A percentile compares a stretch with the other conserved stretches of the same genome.
Evolutionary conservation across 2,797 vertebrate genomes (phyloP).

Genomic region (Molossus molossus): DNA sequence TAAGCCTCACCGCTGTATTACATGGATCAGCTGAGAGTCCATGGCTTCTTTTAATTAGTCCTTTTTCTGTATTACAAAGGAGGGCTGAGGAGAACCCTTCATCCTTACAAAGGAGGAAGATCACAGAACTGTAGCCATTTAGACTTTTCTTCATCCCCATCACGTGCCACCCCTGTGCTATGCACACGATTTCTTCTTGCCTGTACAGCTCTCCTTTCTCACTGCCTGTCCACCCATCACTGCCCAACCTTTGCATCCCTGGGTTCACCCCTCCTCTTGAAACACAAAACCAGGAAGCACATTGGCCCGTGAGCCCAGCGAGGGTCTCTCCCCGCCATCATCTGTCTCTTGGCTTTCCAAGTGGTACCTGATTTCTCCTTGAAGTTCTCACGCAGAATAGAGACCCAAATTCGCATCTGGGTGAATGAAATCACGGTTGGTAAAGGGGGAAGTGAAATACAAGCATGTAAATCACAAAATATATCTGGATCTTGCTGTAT

Average conservation of each 20-base stretch:
- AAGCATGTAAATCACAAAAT: neutral
- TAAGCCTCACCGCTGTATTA: constrained; percentile 5
- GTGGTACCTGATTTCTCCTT: neutral
- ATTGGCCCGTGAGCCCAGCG: neutral
- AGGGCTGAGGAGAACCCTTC: neutral
- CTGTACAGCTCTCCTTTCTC: neutral
- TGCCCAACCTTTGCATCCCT: neutral
- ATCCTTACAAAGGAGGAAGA: neutral
- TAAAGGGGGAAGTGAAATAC: neutral
- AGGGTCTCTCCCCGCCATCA: neutral
- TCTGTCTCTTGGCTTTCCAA: neutral
- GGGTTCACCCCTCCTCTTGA: neutral
- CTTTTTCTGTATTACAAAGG: neutral
- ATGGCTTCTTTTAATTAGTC: neutral
- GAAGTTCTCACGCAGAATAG: neutral
- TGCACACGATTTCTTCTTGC: neutral
- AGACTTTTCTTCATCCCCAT: neutral
- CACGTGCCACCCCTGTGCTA: neutral
- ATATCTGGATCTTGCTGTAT: neutral
- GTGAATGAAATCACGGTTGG: neutral
- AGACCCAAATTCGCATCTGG: neutral
- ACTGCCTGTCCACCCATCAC: neutral
- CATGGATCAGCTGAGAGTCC: neutral
- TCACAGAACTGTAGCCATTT: neutral
- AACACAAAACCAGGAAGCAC: neutral